Conservation (phyloP, 2,797 vertebrate species). For the Anguilla anguilla region DNA sequence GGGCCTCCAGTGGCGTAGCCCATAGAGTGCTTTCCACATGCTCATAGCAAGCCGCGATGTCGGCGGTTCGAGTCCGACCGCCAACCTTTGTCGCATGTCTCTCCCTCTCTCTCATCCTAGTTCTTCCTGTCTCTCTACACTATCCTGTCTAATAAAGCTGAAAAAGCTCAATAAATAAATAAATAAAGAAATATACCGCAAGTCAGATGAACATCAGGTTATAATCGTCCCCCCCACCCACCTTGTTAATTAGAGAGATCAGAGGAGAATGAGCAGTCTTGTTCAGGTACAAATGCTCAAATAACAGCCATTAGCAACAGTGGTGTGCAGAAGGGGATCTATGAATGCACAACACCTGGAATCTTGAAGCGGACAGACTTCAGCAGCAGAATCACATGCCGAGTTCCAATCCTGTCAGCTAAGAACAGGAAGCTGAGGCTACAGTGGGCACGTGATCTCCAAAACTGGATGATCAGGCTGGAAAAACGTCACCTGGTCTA, state of each 20-base stretch:
- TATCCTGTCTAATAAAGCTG: too few species aligned
- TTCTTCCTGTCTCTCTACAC: too few species aligned
- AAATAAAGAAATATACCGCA: too few species aligned
- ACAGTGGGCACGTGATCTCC: not conserved
- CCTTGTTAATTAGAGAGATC: not conserved
- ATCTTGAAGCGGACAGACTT: not conserved
- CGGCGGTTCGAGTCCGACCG: too few species aligned
- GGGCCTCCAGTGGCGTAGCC: too few species aligned
- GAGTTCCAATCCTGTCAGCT: not conserved
- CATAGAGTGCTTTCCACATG: too few species aligned
- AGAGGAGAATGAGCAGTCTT: not conserved
- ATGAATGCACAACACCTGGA: not conserved
- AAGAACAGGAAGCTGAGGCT: not conserved
- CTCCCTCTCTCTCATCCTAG: too few species aligned
- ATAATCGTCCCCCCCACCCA: too few species aligned
- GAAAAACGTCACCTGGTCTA: not conserved
- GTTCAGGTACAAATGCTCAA: not conserved
- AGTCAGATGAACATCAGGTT: too few species aligned
- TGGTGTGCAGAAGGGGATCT: not conserved
- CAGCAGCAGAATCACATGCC: not conserved
- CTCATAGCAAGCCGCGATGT: too few species aligned
- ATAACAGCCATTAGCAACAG: not conserved
- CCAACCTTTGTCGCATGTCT: too few species aligned
- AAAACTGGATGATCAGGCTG: not conserved
- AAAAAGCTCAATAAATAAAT: too few species aligned